Evolutionary conservation across 2,797 vertebrate genomes (phyloP).

Genomic region (Heliangelus exortis): DNA sequence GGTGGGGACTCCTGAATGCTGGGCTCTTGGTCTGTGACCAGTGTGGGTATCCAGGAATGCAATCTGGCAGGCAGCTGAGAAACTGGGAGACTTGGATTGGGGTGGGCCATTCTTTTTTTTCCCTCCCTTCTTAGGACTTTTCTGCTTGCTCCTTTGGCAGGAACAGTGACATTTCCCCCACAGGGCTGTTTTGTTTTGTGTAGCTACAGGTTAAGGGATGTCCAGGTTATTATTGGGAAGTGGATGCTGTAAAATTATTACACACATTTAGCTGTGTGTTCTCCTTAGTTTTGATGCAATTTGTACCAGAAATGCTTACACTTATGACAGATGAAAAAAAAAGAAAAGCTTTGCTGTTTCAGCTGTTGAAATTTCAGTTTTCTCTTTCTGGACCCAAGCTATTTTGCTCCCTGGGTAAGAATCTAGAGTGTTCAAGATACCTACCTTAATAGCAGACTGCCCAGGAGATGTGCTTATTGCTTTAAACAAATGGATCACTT

Average conservation of each 20-base stretch:
- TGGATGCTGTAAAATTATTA: background rate
- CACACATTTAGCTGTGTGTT: background rate
- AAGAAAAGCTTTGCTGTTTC: background rate
- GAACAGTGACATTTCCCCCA: background rate
- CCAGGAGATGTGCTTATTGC: background rate
- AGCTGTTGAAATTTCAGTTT: background rate
- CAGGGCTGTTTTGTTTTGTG: background rate
- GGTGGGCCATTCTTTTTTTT: background rate
- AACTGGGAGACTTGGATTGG: background rate
- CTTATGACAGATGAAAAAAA: background rate
- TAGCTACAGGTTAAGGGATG: background rate
- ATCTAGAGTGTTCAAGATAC: background rate
- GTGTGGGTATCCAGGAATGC: background rate
- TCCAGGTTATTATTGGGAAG: background rate
- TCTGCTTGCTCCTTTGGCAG: background rate
- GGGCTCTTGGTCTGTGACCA: background rate
- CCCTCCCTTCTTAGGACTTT: background rate
- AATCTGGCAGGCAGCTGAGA: background rate
- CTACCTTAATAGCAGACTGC: background rate
- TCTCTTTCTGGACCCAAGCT: background rate
- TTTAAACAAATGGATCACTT: background rate
- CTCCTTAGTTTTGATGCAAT: background rate
- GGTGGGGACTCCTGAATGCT: background rate
- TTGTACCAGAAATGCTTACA: background rate
- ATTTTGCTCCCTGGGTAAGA: background rate